Base-by-base conservation (phyloP, 2,113 vertebrate species). In the Psittacara wagleri region DNA sequence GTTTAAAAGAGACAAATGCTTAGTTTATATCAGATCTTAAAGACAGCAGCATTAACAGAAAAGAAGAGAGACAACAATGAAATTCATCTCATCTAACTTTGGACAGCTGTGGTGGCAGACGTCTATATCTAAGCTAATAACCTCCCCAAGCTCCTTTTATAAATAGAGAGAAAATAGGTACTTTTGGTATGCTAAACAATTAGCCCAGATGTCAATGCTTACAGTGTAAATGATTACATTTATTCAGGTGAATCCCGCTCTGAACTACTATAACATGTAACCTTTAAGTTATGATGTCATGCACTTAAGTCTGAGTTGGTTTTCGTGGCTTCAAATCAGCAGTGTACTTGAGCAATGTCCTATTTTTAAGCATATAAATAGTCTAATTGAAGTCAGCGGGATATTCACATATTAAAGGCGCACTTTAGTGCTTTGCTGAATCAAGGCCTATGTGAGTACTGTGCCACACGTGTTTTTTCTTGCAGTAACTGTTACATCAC, bases 391-490 rank as follows among this genome's bases (percentile, higher is more conserved):
- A 91, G 35, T 62, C 77, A 85, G n/a, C 33, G 57, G 49, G 28
- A 66, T 82, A 91, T 37, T 82, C 70, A 68, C 15, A 17, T 9
- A 55, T 69, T 89, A 89, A 93, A 79, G 83, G 52, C 49, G 79
- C 1, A 3, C 17, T 96, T 55, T 37, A 75, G n/a, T 1, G 4
- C n/a, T 84, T 79, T 83, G 63, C 55, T 86, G 77, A 94, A 94
- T 75, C 73, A 75, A 95, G 82, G 33, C 41, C 41, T 62, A 33
- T 19, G 23, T 84, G 54, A 95, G 33, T 87, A 89, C 91, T 49
- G n/a, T 66, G 14, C 66, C 83, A 94, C 48, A 54, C 44, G 11
- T 94, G 73, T 76, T 93, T 95, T 92, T 94, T 87, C 86, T 89
- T 88, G 69, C 63, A 92, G 28, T 74, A 87, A 85, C n/a, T 76